Evolutionary conservation across 2,113 vertebrate genomes (phyloP), one percentile per base, ranked within the genome.

Genomic region (Cygnus atratus): DNA sequence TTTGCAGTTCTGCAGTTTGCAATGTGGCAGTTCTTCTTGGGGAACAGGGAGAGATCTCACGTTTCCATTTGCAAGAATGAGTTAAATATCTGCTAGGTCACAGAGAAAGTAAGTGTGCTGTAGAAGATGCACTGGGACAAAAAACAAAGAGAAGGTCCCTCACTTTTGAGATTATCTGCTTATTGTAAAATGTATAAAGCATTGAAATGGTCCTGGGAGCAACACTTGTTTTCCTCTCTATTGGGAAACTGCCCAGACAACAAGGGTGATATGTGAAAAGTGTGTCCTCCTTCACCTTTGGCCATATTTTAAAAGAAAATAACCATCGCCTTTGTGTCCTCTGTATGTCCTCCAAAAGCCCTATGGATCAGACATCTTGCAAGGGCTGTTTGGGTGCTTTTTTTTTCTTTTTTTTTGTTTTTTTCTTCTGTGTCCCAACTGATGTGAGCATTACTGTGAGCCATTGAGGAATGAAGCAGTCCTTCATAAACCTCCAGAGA

Each of bases 71-170:
- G n/a, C 3, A 4, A 70, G 48, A 93, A 92, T 54, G 9, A 83
- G 35, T 85, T 87, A 82, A 83, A 31, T 28, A 73, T 58, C 63
- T 92, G 6, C n/a, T 72, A n/a, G 29, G 11, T 78, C 39, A 86
- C 33, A 62, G 31, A 44, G 9, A 73, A 70, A 70, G 33, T 0
- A 0, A 83, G 25, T 5, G 4, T 48, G 22, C 13, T 57, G 33
- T 9, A 39, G 76, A 75, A 52, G 28, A 25, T 63, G 14, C 20
- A 24, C 31, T 4, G 10, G 24, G 9, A 16, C 73, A 78, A 50
- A 58, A 75, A 68, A 84, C 17, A 76, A 65, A 68, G 39, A 78
- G n/a, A 46, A 72, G 22, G 8, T 28, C 9, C 10, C 21, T 73
- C 10, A 21, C 29, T 91, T 92, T 33, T 43, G 88, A 81, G 62